Conservation (phyloP, 2,797 vertebrate genomes). For the Gastrophryne carolinensis region DNA sequence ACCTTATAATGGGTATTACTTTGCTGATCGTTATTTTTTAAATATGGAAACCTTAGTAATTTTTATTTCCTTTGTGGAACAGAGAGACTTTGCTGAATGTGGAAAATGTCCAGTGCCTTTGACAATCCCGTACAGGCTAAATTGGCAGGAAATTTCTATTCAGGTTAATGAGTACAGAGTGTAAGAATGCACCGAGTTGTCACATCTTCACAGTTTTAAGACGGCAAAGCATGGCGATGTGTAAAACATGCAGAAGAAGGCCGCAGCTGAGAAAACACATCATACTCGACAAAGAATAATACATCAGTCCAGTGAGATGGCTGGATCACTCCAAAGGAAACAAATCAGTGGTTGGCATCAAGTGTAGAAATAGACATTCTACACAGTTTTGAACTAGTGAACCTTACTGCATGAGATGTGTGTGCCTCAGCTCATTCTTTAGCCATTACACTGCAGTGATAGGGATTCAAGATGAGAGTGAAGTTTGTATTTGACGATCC, state of each 20-base stretch:
- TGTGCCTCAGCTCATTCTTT: conserved; percentile 33
- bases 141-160: conserved; percentile 33
- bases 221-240: conserved; percentile 54
- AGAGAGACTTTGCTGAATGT: neutral
- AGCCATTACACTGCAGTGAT: neutral
- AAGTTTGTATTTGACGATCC: neutral
- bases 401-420: conserved; percentile 1
- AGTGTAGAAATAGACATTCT: conserved; percentile 47
- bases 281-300: conserved; percentile 39
- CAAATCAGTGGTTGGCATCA: conserved; percentile 45
- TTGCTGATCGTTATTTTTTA: neutral
- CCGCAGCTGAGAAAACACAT: conserved; percentile 58
- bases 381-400: conserved; percentile 41
- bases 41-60: conserved; percentile 7
- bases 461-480: neutral
- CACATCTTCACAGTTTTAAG: conserved; percentile 55
- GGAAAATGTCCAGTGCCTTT: conserved; percentile 25
- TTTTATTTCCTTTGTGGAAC: conserved; percentile 19
- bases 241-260: conserved; percentile 51
- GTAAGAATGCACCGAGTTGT: conserved; percentile 55
- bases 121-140: conserved; percentile 1
- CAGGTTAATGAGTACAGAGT: conserved; percentile 36
- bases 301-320: conserved; percentile 15
- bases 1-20: neutral
- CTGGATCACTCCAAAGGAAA: conserved; percentile 55